These are phyloP conservation scores for Corythoichthys haematopterus DNA, from an alignment of 2,113 vertebrate genomes.

Conservation along the genomic window DNA sequence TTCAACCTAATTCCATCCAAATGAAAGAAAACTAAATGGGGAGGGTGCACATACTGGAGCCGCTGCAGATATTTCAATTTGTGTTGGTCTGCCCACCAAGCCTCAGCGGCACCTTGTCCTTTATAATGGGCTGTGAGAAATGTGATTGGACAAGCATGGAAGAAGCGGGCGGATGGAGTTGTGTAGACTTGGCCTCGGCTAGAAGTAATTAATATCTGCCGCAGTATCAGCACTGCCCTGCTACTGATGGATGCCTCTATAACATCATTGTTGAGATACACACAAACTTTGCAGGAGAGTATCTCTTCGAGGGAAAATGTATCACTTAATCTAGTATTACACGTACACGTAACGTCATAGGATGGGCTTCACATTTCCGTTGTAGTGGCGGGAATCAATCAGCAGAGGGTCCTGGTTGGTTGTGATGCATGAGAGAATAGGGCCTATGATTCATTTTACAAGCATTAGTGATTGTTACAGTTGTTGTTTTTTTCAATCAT, in stretches of 20 bases:
- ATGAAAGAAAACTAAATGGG: slow-evolving; percentile 4
- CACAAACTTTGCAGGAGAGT: too few species aligned
- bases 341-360: too few species aligned
- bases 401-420: too few species aligned
- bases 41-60: slow-evolving; percentile 24
- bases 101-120: slow-evolving; percentile 61
- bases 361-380: too few species aligned
- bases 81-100: slow-evolving; percentile 48
- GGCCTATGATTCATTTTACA: too few species aligned
- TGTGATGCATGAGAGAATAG: too few species aligned
- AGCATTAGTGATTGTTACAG: too few species aligned
- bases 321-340: too few species aligned
- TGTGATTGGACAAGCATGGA: slow-evolving; percentile 67
- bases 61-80: slow-evolving; percentile 63
- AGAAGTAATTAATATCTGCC: slow-evolving; percentile 69
- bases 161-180: slow-evolving; percentile 48
- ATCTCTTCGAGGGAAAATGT: too few species aligned
- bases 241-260: slow-evolving; percentile 62
- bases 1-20: not conserved
- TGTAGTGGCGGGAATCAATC: too few species aligned
- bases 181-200: slow-evolving; percentile 48
- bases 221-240: slow-evolving; percentile 30
- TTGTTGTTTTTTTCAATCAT: too few species aligned
- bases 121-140: slow-evolving; percentile 64
- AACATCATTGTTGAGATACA: slow-evolving; percentile 15